A percentile compares a stretch with the other conserved stretches of the same genome.
phyloP scores from a whole-genome alignment of 2,888 invertebrate genomes.

The Mythimna lalbum region DNA sequence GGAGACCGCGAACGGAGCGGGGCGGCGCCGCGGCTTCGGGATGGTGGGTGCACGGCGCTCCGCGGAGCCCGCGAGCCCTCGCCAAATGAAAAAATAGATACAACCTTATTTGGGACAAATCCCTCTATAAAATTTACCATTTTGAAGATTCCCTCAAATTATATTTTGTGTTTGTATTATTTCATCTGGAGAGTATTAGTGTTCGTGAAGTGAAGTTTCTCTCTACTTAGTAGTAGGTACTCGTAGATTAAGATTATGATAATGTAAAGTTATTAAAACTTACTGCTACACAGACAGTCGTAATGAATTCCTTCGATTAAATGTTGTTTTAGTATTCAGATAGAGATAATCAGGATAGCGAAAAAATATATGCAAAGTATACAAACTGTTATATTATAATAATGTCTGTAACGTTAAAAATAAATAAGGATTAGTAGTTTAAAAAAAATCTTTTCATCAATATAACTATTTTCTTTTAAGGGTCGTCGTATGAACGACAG shows the following conservation, averaged over 20 bases:
- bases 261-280: conserved; percentile 47
- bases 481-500: conserved; percentile 7
- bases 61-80: conserved; percentile 78
- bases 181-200: conserved; percentile 57
- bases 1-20: conserved; percentile 90
- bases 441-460: neutral
- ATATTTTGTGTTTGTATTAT: conserved; percentile 64
- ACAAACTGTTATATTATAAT: conserved; percentile 6
- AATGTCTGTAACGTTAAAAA: conserved; percentile 8
- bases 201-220: conserved; percentile 22
- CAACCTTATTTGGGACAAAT: conserved; percentile 85
- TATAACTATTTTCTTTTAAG: neutral
- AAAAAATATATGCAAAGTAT: neutral
- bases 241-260: conserved; percentile 33
- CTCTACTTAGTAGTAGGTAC: conserved; percentile 9
- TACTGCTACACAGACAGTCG: conserved; percentile 10
- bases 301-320: conserved; percentile 28
- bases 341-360: neutral
- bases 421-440: conserved; percentile 4
- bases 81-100: conserved; percentile 86
- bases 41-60: conserved; percentile 85
- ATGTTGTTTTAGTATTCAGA: conserved; percentile 13
- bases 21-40: conserved; percentile 88
- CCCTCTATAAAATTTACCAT: conserved; percentile 81
- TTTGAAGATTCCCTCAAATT: conserved; percentile 70